Evolutionary conservation across 2,888 invertebrate genomes (phyloP), one percentile per base, ranked within the genome.

Genomic region (Notodonta ziczac): DNA sequence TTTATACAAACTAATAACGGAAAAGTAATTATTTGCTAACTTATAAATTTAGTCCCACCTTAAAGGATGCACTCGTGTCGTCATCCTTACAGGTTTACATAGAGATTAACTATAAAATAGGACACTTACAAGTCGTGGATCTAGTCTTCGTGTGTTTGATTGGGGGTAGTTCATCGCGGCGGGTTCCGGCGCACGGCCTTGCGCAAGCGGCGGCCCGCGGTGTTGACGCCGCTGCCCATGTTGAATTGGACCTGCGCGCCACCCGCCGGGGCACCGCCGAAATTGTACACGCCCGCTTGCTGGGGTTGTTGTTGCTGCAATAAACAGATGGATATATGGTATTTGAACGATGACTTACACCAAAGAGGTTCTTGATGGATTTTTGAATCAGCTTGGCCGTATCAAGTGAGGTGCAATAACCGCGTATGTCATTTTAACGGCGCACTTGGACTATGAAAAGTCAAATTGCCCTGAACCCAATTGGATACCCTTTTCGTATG

Each of bases 151-250:
- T 46, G 10, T 6, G 16, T 14, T 14, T 16, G 16, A 8, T 16
- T 2, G 50, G 50, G 35, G 39, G 8, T 39, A 6, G 39, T 74
- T 90, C 86, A 90, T 80, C 88, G 90, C 53, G 71, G 87, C 8
- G 80, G 77, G 53, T 81, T 85, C 52, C 90, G 78, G n/a, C 91
- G 86, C 5, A 89, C 82, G 0, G 89, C 91, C 62, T 86, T 90
- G 61, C 88, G 83, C 40, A 90, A 70, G 58, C 89, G 86, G 0
- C 91, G 82, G 44, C 59, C 65, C 32, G 66, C 60, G 0, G 76
- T 61, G 59, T 71, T 74, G 46, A 71, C 65, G 24, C 72, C 83
- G 59, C 82, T 89, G 63, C 92, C 91, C 76, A 92, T 87, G 67
- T 70, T 86, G 74, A 91, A 91, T 69, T 90, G 90, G n/a, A 89